Conservation (phyloP, 1,140 invertebrate species). For the Drosophila orena region DNA sequence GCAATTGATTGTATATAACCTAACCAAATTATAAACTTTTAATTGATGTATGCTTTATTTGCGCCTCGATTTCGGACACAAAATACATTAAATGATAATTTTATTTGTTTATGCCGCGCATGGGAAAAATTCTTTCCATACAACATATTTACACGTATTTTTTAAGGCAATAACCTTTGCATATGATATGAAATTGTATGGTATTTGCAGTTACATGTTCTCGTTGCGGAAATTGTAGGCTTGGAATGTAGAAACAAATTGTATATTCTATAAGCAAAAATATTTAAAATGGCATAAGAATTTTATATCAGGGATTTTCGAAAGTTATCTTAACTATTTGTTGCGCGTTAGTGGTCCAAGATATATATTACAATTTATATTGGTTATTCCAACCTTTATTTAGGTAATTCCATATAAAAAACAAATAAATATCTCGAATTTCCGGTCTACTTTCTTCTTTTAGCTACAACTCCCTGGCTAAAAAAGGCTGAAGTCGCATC, state of each 20-base stretch:
- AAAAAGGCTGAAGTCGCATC: slow-evolving; percentile 9
- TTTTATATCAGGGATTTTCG: no score
- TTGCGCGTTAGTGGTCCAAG: no score
- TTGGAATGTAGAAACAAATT: no score
- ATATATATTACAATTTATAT: no score
- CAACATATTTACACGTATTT: slow-evolving; percentile 35
- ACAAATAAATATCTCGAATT: no score
- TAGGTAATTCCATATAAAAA: no score
- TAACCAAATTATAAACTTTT: slow-evolving; percentile 25
- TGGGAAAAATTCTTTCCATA: slow-evolving; percentile 11
- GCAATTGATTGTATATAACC: slow-evolving; percentile 5
- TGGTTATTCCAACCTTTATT: no score
- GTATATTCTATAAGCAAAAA: no score
- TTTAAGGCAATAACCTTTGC: slow-evolving; percentile 34
- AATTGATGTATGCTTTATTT: slow-evolving; percentile 2
- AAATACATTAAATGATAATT: slow-evolving; percentile 28
- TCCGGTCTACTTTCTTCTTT: no score
- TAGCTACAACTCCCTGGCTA: not conserved
- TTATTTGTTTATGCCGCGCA: slow-evolving; percentile 25
- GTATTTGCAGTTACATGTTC: not conserved
- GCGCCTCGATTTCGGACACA: slow-evolving; percentile 1
- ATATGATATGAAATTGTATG: slow-evolving; percentile 1
- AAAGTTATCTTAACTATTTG: no score
- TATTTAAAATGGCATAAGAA: no score
- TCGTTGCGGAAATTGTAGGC: not conserved